phyloP scores from a whole-genome alignment of 2,797 vertebrate species.

The Hemibagrus guttatus region DNA sequence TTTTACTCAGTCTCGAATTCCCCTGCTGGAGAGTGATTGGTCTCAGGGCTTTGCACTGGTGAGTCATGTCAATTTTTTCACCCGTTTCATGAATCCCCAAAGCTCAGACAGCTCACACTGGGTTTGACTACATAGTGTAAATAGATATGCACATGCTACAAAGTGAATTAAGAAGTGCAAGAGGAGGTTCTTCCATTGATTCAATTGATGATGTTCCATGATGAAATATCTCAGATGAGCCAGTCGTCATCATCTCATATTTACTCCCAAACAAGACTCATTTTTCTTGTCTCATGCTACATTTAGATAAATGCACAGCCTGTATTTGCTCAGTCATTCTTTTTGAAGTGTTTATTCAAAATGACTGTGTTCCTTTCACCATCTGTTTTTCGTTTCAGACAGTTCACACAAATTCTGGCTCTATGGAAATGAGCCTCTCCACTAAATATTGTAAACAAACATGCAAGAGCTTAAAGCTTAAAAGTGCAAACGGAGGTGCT shows the following conservation, averaged over 20 bases:
- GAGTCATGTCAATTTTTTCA: constrained; percentile 38
- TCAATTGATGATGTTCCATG: neutral
- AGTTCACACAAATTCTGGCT: constrained; percentile 34
- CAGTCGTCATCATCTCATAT: neutral
- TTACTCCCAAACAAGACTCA: neutral
- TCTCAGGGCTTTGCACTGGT: neutral
- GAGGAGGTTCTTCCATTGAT: neutral
- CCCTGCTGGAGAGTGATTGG: neutral
- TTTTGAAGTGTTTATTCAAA: neutral
- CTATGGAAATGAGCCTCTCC: constrained; percentile 29
- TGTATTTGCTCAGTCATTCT: neutral
- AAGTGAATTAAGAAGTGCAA: neutral
- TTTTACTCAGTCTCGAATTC: neutral
- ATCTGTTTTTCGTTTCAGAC: neutral
- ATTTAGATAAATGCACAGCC: neutral
- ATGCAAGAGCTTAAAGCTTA: neutral
- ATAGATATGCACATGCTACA: neutral
- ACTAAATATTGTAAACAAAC: neutral
- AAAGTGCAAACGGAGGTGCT: neutral
- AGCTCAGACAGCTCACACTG: constrained; percentile 32
- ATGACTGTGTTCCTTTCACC: neutral
- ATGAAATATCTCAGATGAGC: neutral
- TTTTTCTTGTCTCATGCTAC: neutral
- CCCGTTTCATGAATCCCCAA: constrained; percentile 28
- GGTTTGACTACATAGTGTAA: constrained; percentile 30